Conservation (phyloP, 1,140 invertebrate species). For the Drosophila neocordata region DNA sequence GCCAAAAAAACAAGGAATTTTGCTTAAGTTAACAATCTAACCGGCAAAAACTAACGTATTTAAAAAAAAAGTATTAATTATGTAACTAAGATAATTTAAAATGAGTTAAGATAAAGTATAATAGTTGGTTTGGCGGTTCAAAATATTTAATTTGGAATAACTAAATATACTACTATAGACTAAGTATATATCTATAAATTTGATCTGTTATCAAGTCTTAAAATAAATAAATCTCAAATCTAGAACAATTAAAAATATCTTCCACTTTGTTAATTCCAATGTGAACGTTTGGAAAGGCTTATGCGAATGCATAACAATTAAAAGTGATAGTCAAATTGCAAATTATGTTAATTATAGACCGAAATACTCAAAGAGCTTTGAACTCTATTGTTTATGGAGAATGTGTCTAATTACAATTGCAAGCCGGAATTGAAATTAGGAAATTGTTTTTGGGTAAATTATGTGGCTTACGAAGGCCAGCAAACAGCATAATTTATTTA, state of each 20-base stretch:
- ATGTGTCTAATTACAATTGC: conserved; percentile 56
- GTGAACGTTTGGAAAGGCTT: conserved; percentile 58
- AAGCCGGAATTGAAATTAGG: conserved; percentile 59
- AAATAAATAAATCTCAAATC: background rate
- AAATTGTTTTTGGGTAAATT: background rate
- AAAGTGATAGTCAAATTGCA: conserved; percentile 66
- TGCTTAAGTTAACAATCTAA: background rate
- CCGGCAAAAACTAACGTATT: background rate
- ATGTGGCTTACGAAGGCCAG: conserved; percentile 38
- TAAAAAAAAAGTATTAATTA: too few species aligned
- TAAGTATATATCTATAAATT: background rate
- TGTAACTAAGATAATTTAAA: too few species aligned
- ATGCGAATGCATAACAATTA: conserved; percentile 58
- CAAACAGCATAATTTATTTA: conserved; percentile 47
- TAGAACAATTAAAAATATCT: conserved; percentile 25
- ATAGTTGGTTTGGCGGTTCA: background rate
- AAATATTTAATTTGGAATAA: too few species aligned
- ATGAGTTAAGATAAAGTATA: too few species aligned
- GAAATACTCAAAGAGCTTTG: conserved; percentile 35
- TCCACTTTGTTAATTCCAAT: background rate
- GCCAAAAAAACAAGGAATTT: too few species aligned
- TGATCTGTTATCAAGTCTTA: background rate
- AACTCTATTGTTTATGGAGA: conserved; percentile 40
- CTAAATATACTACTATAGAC: too few species aligned
- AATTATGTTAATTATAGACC: conserved; percentile 68